These are phyloP conservation scores for Hycleus cichorii DNA, from an alignment of 1,140 invertebrate genomes.

Conservation along the genomic window DNA sequence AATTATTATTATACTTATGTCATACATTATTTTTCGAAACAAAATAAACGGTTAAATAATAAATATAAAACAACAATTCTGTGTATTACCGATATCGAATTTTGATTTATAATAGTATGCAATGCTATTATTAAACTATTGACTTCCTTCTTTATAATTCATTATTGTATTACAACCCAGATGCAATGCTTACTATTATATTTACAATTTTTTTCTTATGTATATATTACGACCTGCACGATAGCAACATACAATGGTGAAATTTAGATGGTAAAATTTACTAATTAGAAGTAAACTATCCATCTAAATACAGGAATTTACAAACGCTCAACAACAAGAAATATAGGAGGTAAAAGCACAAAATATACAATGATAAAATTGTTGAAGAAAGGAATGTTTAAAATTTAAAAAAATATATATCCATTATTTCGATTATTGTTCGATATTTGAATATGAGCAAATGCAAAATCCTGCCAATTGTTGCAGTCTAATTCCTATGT, in stretches of 20 bases:
- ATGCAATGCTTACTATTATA: constrained; percentile 13
- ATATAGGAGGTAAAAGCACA: neutral
- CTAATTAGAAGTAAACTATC: neutral
- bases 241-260: constrained; percentile 6
- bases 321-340: constrained; percentile 3
- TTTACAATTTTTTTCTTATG: neutral
- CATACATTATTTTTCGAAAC: constrained; percentile 2
- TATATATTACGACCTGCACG: constrained; percentile 6
- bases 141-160: too few relatives aligned
- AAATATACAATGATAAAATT: neutral
- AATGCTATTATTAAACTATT: constrained; percentile 2
- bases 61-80: constrained; percentile 12
- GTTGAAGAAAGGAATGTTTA: neutral
- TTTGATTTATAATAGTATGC: constrained; percentile 13
- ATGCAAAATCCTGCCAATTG: constrained; percentile 23
- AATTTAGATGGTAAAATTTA: neutral
- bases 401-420: neutral
- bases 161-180: neutral
- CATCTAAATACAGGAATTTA: constrained; percentile 8
- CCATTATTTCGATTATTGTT: neutral
- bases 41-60: constrained; percentile 30
- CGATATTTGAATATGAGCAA: constrained; percentile 13
- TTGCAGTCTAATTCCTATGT: constrained; percentile 12
- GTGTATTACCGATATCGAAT: neutral
- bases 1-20: constrained; percentile 16